Conservation (phyloP, 2,797 vertebrate genomes). For the Eptatretus atami region DNA sequence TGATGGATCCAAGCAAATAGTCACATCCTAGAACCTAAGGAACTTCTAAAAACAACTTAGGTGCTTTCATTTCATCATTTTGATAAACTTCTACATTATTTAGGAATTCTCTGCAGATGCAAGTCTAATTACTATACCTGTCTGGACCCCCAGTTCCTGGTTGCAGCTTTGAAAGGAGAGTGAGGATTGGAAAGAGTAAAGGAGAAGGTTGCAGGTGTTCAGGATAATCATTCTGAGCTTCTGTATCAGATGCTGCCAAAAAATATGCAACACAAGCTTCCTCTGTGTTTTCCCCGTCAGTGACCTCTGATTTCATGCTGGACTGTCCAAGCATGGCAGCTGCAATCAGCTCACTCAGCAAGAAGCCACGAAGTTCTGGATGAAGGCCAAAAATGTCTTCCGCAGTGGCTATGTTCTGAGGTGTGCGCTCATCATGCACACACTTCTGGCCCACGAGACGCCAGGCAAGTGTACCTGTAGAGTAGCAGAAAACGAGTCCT, state of each 20-base stretch:
- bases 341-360: not conserved
- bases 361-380: not conserved
- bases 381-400: not conserved
- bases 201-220: not conserved
- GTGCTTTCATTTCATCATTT: too few relatives aligned
- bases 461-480: not conserved
- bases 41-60: too few relatives aligned
- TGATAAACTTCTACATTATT: too few relatives aligned
- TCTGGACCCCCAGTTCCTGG: not conserved
- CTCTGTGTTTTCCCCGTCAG: not conserved
- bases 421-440: not conserved
- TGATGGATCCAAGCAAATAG: not conserved
- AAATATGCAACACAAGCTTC: not conserved
- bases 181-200: conserved; percentile 1
- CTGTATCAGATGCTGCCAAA: not conserved
- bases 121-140: not conserved
- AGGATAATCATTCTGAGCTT: not conserved
- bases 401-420: not conserved
- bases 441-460: not conserved
- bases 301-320: too few relatives aligned
- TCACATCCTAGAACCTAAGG: not conserved
- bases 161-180: conserved; percentile 1
- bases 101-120: not conserved
- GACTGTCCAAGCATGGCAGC: not conserved
- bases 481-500: too few relatives aligned